A percentile compares a stretch with the other conserved stretches of the same genome.
phyloP scores from a whole-genome alignment of 2,113 vertebrate genomes.

The Pteropus alecto region DNA sequence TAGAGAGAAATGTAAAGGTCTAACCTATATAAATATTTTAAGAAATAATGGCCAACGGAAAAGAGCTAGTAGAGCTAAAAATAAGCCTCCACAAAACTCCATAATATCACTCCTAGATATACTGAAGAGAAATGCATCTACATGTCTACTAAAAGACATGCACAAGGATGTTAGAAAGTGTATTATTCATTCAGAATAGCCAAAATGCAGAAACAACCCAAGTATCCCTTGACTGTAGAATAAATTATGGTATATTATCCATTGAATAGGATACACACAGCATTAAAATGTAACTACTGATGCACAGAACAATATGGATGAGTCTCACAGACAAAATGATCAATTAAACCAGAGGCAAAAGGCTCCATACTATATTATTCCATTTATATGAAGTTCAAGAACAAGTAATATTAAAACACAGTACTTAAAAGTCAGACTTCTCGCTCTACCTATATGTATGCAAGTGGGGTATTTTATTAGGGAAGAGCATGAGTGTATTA shows the following conservation, averaged over 20 bases:
- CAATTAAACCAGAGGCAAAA: neutral
- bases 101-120: neutral
- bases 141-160: neutral
- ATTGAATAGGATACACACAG: neutral
- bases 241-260: neutral
- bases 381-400: neutral
- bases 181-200: neutral
- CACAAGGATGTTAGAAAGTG: neutral
- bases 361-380: neutral
- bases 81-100: neutral
- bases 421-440: neutral
- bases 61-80: neutral
- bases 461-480: neutral
- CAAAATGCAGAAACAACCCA: neutral
- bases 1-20: neutral
- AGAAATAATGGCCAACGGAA: neutral
- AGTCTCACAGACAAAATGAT: neutral
- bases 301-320: neutral
- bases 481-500: neutral
- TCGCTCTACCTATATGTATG: neutral
- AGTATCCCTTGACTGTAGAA: neutral
- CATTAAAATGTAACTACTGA: neutral
- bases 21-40: neutral
- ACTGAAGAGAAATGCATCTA: neutral
- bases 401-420: neutral